Evolutionary conservation across 2,797 vertebrate species (phyloP).

Genomic region (Dryobates pubescens): DNA sequence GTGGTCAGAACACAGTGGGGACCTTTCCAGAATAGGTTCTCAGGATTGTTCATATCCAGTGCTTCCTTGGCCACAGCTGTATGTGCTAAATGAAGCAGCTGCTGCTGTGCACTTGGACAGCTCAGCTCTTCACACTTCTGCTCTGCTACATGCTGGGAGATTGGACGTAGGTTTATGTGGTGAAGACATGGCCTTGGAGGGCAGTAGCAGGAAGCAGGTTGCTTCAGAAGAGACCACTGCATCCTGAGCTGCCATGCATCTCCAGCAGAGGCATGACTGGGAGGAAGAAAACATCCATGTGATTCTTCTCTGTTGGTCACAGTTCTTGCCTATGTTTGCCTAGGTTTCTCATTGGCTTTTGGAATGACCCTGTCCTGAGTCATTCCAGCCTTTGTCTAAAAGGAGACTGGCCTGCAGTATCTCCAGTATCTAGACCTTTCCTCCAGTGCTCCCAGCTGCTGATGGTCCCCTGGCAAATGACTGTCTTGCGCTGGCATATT

Average conservation of each 20-base stretch:
- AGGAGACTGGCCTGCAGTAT: background rate
- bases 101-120: background rate
- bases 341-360: background rate
- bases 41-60: background rate
- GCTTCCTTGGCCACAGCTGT: background rate
- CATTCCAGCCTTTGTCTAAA: background rate
- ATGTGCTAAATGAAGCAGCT: background rate
- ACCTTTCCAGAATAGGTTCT: background rate
- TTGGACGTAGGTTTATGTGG: fast-evolving
- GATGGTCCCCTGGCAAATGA: background rate
- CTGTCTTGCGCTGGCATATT: background rate
- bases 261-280: background rate
- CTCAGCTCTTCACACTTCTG: background rate
- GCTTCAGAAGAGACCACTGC: background rate
- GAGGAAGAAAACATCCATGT: background rate
- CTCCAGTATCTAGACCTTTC: background rate
- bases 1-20: fast-evolving
- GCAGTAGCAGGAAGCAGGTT: background rate
- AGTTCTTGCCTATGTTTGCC: background rate
- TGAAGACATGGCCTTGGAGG: background rate
- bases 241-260: background rate
- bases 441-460: background rate
- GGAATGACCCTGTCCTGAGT: background rate
- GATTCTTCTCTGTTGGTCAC: background rate
- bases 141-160: fast-evolving